Base-by-base conservation (phyloP, 2,888 invertebrate species). In the Eumerus sabulonum region DNA sequence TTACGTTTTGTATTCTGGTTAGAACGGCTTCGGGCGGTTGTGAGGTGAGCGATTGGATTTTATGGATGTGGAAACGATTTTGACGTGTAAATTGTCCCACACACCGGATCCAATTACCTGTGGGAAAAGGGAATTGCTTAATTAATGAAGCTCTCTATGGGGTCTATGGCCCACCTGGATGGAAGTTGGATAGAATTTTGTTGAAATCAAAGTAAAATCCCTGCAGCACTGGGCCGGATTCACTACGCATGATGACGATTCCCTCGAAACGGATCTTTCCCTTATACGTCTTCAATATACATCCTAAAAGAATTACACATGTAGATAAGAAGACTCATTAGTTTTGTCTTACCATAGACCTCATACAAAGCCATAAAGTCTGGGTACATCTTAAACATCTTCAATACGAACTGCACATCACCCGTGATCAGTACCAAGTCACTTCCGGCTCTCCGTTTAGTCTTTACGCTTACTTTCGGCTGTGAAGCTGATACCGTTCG, bases 191-290 rank as follows among this genome's bases (percentile, higher is more conserved):
- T 0, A 86, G 47, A 35, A 83, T 79, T 1, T 76, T 82, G 2
- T 86, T 82, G 17, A 87, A 87, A 71, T 88, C 88, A 56, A 85
- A 86, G 59, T 83, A 88, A 38, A 87, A 83, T 5, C 85, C 85
- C 73, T 87, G 87, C 0, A 88, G 51, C 9, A 88, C 84, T 0
- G 88, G 88, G 0, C 88, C 88, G 14, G 83, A 81, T 35, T 82
- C 74, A 51, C 82, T 85, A 1, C 87, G 84, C 19, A 88, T 51
- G 0, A 88, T 56, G 44, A 88, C 73, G 0, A 84, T 84, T 14
- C 84, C 76, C 53, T 87, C 86, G 35, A 70, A 82, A 0, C 82
- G 73, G 12, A 84, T 82, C 67, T 87, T 88, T 13, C 87, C 87
- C 1, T 76, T 82, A 9, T 82, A 74, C 14, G 86, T 84, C 77